Evolutionary conservation across 2,113 vertebrate genomes (phyloP).

Genomic region (Amphilophus citrinellus): DNA sequence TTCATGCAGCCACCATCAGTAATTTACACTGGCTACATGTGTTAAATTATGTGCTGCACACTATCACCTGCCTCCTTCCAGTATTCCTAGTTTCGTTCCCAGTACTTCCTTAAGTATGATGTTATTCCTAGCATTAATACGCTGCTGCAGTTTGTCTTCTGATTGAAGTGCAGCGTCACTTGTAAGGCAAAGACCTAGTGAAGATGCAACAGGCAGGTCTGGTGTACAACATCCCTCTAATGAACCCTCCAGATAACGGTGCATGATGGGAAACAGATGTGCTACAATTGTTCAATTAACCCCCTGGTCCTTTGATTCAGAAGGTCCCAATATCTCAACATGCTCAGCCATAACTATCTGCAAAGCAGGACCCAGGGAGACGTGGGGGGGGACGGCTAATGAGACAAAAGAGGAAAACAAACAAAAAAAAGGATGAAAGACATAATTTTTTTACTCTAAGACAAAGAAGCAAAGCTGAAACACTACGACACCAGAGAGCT

Average conservation of each 20-base stretch:
- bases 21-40: conserved; percentile 37
- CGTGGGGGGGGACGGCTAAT: not conserved
- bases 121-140: not conserved
- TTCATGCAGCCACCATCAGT: conserved; percentile 1
- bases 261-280: conserved; percentile 65
- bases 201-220: conserved; percentile 19
- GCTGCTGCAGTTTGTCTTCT: not conserved
- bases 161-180: conserved; percentile 36
- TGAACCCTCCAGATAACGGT: conserved; percentile 49
- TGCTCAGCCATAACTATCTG: conserved; percentile 23
- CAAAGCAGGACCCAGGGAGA: conserved; percentile 20
- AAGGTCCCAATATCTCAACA: conserved; percentile 11
- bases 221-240: conserved; percentile 34
- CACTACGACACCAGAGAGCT: conserved; percentile 37
- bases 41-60: not conserved
- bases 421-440: conserved; percentile 27
- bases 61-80: not conserved
- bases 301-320: conserved; percentile 28
- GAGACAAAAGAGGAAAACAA: conserved; percentile 27
- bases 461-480: conserved; percentile 22
- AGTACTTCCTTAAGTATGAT: not conserved
- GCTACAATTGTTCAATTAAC: conserved; percentile 63
- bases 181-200: conserved; percentile 4
- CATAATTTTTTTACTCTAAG: fast-evolving
- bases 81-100: not conserved